Base-by-base conservation (phyloP, 2,113 vertebrate genomes). In the Thamnophis sirtalis region DNA sequence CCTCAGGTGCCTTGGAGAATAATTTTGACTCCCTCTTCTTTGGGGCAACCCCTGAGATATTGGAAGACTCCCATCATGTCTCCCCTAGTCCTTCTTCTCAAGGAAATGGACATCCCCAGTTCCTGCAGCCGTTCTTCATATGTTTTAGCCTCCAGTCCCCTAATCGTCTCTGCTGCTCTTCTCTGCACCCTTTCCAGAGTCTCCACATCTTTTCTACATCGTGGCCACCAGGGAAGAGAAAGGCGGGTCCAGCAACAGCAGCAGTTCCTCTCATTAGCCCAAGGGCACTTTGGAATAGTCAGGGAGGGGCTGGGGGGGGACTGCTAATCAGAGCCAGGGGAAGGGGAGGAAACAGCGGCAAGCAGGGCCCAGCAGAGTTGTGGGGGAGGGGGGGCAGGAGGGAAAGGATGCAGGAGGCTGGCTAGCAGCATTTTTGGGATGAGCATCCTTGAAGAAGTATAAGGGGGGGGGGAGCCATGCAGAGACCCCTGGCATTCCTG, bases 401-500 rank as follows among this genome's bases (percentile, higher is more conserved):
- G 5, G 15, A 73, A 33, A 73, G 63, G 11, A 73, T 15, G 63
- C 68, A 8, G 15, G 15, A 38, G 15, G 17, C n/a, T 38, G 33
- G 33, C 63, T 19, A 21, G 33, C 73, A 43, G 73, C 73, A 9
- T 43, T 43, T 43, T 38, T 3, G 0, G 33, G 7, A 80, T 19
- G 9, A 8, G 33, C 0, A 7, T 9, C 33, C 33, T 80, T 21
- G 17, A 38, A 21, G 33, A 19, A 38, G 68, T 17, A 22, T 9
- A 38, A 96, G 96, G 95, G 95, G 96, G 95, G 97, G 96, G 96
- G 96, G 95, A 28, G 91, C 94, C 93, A 96, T 97, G 8, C 5
- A 2, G 24, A 38, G 17, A 95, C 1, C 1, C 96, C 96, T 97
- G 94, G 97, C 97, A 93, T 97, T 97, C 97, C 97, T 96, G 96